Evolutionary conservation across 2,888 invertebrate species (phyloP).

Genomic region (Andrena camellia): DNA sequence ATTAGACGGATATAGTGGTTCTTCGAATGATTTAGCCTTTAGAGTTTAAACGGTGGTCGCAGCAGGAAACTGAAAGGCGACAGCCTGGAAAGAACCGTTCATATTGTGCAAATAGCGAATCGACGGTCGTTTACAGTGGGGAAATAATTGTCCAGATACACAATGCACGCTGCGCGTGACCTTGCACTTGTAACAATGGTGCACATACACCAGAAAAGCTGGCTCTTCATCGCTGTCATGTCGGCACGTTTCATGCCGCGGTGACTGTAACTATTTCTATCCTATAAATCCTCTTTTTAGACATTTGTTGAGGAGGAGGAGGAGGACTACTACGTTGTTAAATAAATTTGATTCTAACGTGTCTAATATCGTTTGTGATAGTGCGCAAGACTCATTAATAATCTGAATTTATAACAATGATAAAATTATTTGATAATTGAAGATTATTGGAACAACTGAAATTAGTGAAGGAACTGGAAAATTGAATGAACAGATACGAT

Average conservation of each 20-base stretch:
- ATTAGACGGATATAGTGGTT: constrained; percentile 11
- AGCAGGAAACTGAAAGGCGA: constrained; percentile 39
- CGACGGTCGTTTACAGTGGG: constrained; percentile 57
- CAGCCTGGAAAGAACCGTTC: constrained; percentile 50
- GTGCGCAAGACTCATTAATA: not conserved
- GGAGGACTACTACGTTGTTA: not conserved
- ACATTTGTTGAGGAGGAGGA: not conserved
- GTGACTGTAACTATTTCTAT: not conserved
- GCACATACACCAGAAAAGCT: constrained; percentile 37
- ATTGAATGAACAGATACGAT: too few species aligned
- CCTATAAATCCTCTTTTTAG: constrained; percentile 8
- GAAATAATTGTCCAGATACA: constrained; percentile 65
- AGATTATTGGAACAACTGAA: too few species aligned
- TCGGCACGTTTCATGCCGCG: constrained; percentile 14
- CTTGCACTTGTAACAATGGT: constrained; percentile 71
- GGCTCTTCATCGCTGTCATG: constrained; percentile 25
- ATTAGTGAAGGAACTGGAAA: too few species aligned
- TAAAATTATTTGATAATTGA: too few species aligned
- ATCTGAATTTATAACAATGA: not conserved
- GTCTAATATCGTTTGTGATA: not conserved
- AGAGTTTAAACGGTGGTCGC: not conserved
- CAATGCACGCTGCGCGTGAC: constrained; percentile 66
- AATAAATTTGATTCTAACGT: not conserved
- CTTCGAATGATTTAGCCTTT: constrained; percentile 16
- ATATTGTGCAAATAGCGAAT: constrained; percentile 58